phyloP scores from a whole-genome alignment of 1,140 invertebrate genomes.

The Matsumurasca onukii region DNA sequence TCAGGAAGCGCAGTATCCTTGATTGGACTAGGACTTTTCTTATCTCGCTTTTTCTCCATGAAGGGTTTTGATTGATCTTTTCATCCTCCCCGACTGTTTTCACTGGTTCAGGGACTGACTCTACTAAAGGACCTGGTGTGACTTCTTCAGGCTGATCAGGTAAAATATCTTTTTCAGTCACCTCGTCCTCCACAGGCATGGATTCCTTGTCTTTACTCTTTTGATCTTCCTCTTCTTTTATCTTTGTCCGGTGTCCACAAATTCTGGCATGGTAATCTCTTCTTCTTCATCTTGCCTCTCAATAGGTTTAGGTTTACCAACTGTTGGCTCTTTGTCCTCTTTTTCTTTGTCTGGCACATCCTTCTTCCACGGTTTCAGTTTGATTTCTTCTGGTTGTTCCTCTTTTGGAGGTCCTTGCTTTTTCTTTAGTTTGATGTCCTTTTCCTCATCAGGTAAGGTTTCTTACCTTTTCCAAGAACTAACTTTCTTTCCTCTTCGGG shows the following conservation, averaged over 20 bases:
- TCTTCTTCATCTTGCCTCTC: slow-evolving; percentile 35
- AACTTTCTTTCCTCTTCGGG: slow-evolving; percentile 46
- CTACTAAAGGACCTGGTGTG: neutral
- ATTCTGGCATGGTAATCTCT: slow-evolving; percentile 31
- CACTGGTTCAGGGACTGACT: neutral
- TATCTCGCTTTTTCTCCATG: slow-evolving; percentile 25
- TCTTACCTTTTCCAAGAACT: slow-evolving; percentile 47
- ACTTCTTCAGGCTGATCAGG: neutral
- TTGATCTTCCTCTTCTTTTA: slow-evolving; percentile 32
- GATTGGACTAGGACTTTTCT: no score
- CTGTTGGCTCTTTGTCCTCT: slow-evolving; percentile 25
- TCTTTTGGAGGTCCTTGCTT: slow-evolving; percentile 47
- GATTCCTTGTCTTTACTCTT: slow-evolving; percentile 22
- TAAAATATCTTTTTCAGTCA: neutral
- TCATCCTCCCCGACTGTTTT: neutral
- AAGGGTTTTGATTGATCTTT: slow-evolving; percentile 3
- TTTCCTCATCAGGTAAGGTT: slow-evolving; percentile 44
- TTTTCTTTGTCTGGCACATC: slow-evolving; percentile 34
- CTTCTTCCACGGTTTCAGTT: slow-evolving; percentile 39
- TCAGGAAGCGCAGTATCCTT: no score
- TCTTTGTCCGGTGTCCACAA: slow-evolving; percentile 19
- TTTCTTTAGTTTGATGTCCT: slow-evolving; percentile 50
- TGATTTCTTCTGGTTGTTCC: slow-evolving; percentile 41
- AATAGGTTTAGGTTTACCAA: slow-evolving; percentile 37
- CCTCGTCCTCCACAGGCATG: no score